Evolutionary conservation across 2,888 invertebrate species (phyloP).

Genomic region (Halictus ligatus): DNA sequence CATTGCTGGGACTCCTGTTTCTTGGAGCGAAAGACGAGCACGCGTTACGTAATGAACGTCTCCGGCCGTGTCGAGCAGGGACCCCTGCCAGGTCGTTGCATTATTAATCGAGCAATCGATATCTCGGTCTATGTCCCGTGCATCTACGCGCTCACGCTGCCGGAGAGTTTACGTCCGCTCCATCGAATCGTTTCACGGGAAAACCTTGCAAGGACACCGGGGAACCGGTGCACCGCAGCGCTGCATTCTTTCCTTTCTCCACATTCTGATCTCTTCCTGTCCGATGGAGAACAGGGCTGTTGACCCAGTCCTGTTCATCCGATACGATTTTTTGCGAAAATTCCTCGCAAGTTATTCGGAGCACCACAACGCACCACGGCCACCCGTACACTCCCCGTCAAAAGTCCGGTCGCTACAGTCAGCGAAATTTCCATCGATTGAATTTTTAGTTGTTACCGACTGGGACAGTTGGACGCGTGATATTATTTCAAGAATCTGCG

Average conservation of each 20-base stretch:
- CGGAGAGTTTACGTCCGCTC: constrained; percentile 32
- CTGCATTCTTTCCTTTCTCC: constrained; percentile 55
- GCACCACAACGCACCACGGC: not conserved
- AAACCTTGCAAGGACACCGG: constrained; percentile 70
- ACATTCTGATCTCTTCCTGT: constrained; percentile 32
- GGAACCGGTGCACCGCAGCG: constrained; percentile 39
- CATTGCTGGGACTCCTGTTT: constrained; percentile 19
- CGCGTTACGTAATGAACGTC: constrained; percentile 48
- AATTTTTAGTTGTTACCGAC: no score
- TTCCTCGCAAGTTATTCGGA: constrained; percentile 10
- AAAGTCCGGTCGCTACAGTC: not conserved
- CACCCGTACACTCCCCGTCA: not conserved
- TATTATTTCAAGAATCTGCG: no score
- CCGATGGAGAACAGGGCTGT: constrained; percentile 5
- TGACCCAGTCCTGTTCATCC: constrained; percentile 14
- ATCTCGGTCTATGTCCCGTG: constrained; percentile 72
- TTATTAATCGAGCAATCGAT: constrained; percentile 81
- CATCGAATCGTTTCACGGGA: constrained; percentile 46
- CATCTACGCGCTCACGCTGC: constrained; percentile 33
- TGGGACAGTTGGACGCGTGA: no score
- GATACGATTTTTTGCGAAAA: constrained; percentile 7
- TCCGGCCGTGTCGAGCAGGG: constrained; percentile 53
- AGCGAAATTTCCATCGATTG: not conserved
- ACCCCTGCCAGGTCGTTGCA: constrained; percentile 72
- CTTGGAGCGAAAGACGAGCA: constrained; percentile 34